Evolutionary conservation across 92 coral and sea anemone genomes (phyloP).

Genomic region (Bergia puertoricense): DNA sequence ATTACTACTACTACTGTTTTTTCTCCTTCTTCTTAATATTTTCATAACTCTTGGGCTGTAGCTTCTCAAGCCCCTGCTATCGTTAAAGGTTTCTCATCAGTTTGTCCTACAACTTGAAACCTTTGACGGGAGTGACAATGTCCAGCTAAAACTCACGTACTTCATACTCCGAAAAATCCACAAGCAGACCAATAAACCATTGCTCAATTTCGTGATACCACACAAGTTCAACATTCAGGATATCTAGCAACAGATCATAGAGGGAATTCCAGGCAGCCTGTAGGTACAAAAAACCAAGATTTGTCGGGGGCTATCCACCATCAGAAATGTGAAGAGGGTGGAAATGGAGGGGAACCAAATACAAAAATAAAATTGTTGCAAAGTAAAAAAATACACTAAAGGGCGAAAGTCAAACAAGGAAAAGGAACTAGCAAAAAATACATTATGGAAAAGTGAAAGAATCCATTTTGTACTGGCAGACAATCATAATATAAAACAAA

Average conservation of each 20-base stretch:
- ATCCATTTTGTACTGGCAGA: no score
- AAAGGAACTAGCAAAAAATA: slow-evolving; percentile 10
- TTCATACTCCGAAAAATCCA: slow-evolving; percentile 43
- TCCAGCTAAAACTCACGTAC: slow-evolving; percentile 25
- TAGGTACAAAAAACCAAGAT: background rate
- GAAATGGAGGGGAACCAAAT: background rate
- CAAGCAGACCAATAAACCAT: slow-evolving; percentile 54
- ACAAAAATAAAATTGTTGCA: background rate
- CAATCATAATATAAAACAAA: no score
- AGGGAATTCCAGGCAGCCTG: slow-evolving; percentile 62
- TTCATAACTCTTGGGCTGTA: background rate
- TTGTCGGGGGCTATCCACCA: background rate
- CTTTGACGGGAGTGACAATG: background rate
- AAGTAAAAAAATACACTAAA: slow-evolving; percentile 3
- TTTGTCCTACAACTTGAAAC: background rate
- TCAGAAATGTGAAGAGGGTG: background rate
- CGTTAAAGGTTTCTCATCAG: background rate
- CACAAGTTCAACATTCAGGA: slow-evolving; percentile 36
- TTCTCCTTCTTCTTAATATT: no score
- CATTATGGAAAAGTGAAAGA: no score
- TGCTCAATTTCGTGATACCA: slow-evolving; percentile 48
- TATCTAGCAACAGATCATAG: slow-evolving; percentile 32
- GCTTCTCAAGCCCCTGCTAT: background rate
- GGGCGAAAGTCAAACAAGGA: background rate
- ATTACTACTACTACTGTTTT: no score